Conservation (phyloP, 2,113 vertebrate genomes). For the Phyllostomus hastatus region DNA sequence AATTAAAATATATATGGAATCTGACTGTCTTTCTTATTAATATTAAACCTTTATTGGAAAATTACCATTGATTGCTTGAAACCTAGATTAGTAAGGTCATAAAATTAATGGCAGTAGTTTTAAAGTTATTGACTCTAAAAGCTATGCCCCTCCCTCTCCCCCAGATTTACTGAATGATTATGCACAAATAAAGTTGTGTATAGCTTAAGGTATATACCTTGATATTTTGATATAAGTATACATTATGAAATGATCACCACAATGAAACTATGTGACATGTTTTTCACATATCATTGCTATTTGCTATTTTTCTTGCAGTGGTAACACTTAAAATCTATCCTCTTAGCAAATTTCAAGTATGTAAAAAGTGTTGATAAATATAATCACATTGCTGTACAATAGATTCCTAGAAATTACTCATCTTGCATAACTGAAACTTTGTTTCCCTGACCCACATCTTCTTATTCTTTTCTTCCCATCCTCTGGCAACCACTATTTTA, state of each 20-base stretch:
- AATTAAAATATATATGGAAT: no score
- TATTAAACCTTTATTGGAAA: background rate
- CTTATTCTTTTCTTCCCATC: background rate
- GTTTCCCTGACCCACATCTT: background rate
- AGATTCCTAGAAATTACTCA: background rate
- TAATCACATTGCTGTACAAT: background rate
- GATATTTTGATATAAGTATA: background rate
- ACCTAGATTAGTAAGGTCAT: background rate
- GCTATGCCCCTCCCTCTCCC: background rate
- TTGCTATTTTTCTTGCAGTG: background rate
- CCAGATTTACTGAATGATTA: background rate
- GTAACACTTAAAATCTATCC: background rate
- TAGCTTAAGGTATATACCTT: background rate
- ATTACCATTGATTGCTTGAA: background rate
- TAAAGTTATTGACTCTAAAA: background rate
- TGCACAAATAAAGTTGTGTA: background rate
- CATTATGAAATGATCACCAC: background rate
- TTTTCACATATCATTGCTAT: background rate
- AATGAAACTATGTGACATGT: background rate
- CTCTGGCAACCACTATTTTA: background rate
- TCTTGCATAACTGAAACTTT: background rate
- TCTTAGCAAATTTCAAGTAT: background rate
- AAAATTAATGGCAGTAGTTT: background rate
- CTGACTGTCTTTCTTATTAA: background rate
- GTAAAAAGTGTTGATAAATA: background rate